Conservation (phyloP, 2,113 vertebrate genomes). For the Catharus minimus region DNA sequence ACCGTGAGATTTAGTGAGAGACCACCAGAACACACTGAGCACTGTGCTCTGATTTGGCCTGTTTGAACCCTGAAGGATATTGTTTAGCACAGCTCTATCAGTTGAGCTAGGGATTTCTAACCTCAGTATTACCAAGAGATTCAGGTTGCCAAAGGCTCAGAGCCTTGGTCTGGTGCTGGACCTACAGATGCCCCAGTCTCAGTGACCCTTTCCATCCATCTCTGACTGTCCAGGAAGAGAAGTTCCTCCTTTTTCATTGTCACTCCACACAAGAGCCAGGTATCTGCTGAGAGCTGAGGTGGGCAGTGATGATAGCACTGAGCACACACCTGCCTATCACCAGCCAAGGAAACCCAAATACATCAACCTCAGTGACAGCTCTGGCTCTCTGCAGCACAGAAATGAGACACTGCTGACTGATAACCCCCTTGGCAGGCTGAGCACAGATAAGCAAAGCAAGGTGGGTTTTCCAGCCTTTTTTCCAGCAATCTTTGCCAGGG, state of each 20-base stretch:
- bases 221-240: background rate
- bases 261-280: background rate
- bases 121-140: background rate
- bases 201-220: background rate
- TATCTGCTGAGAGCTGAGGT: background rate
- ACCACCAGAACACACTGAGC: background rate
- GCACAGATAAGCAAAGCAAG: background rate
- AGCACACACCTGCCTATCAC: rapidly evolving
- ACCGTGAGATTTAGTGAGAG: background rate
- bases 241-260: background rate
- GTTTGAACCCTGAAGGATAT: background rate
- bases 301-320: rapidly evolving
- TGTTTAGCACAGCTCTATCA: background rate
- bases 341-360: background rate
- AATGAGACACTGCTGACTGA: background rate
- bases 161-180: background rate
- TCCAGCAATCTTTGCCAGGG: background rate
- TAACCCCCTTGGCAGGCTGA: background rate
- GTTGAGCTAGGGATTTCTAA: background rate
- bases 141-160: background rate
- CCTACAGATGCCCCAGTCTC: background rate
- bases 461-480: background rate
- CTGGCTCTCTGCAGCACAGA: background rate
- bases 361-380: background rate
- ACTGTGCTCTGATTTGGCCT: background rate